A percentile compares a stretch with the other conserved stretches of the same genome.
Evolutionary conservation across 2,888 invertebrate genomes (phyloP).

Genomic region (Eupithecia tripunctaria): DNA sequence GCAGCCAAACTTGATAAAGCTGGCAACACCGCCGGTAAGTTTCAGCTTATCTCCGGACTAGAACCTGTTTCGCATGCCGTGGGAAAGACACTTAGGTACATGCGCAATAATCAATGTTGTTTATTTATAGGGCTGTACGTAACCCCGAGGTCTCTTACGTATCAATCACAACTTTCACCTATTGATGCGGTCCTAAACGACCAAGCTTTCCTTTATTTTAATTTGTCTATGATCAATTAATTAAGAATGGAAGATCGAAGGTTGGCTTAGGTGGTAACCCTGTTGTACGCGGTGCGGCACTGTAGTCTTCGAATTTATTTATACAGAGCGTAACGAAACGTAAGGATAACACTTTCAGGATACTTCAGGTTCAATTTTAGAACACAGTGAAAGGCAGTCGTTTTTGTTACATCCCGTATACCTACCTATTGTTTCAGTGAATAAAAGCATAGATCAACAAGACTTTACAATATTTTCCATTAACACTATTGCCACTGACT

Average conservation of each 20-base stretch:
- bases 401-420: background rate
- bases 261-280: background rate
- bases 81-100: conserved; percentile 74
- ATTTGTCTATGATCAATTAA: conserved; percentile 30
- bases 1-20: background rate
- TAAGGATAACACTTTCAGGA: background rate
- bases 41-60: conserved; percentile 75
- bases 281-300: background rate
- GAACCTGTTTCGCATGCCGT: conserved; percentile 81
- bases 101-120: conserved; percentile 74
- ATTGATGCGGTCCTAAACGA: conserved; percentile 42
- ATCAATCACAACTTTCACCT: conserved; percentile 59
- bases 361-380: background rate
- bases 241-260: background rate
- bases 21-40: conserved; percentile 56
- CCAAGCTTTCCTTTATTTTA: conserved; percentile 39
- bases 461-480: background rate
- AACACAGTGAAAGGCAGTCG: background rate
- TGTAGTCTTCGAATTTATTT: background rate
- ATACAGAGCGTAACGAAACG: background rate
- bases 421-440: background rate
- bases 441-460: background rate
- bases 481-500: no score
- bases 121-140: conserved; percentile 73
- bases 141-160: conserved; percentile 45